These are phyloP conservation scores for Steinernema hermaphroditum DNA, from an alignment of 2,888 invertebrate species.

Conservation along the genomic window DNA sequence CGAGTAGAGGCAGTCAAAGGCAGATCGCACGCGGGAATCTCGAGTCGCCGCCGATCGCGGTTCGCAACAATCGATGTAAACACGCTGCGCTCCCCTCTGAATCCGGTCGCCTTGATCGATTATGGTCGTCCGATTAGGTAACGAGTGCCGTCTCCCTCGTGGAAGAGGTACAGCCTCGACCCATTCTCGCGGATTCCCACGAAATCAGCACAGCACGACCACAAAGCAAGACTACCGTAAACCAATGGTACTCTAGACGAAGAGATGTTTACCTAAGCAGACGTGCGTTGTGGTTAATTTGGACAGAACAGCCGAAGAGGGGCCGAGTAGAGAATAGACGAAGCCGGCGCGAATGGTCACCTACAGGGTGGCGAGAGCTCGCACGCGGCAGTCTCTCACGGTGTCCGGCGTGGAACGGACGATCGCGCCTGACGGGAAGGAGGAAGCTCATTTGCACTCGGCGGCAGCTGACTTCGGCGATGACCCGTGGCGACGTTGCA, in stretches of 20 bases:
- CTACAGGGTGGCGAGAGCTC: too few relatives aligned
- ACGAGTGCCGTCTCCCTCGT: neutral
- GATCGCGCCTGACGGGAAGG: neutral
- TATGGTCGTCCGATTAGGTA: constrained; percentile 24
- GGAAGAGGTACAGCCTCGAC: neutral
- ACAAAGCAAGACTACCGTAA: constrained; percentile 1
- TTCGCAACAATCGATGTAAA: too few relatives aligned
- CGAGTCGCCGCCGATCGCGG: constrained; percentile 4
- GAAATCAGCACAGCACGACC: constrained; percentile 1
- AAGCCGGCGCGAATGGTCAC: too few relatives aligned
- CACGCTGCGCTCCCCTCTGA: neutral
- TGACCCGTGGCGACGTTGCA: neutral
- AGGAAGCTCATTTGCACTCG: neutral
- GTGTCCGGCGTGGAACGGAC: too few relatives aligned
- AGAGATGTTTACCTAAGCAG: constrained; percentile 7
- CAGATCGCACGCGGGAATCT: neutral
- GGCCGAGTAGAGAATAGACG: too few relatives aligned
- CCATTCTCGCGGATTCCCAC: neutral
- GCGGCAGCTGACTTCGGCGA: constrained; percentile 16
- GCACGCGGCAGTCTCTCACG: too few relatives aligned
- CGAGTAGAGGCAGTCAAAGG: neutral
- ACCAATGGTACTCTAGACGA: neutral
- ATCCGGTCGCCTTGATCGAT: constrained; percentile 16
- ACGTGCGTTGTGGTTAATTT: constrained; percentile 10
- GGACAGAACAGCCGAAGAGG: too few relatives aligned